Conservation (phyloP, 2,888 invertebrate species). For the Thymelicus lineola region DNA sequence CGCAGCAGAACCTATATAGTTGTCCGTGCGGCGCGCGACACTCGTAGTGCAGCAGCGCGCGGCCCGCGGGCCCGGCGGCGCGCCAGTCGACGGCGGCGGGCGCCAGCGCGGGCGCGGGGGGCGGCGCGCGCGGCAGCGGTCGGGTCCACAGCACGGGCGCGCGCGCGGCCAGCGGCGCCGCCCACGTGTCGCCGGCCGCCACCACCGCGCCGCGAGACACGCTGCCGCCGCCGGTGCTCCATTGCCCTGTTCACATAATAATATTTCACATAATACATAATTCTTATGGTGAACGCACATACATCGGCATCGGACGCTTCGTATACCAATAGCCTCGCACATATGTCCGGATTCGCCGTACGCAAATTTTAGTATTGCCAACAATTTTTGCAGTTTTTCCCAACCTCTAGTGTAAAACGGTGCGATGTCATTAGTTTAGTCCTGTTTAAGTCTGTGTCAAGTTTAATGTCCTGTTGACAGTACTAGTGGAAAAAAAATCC, state of each 20-base stretch:
- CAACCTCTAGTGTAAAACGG: too few relatives aligned
- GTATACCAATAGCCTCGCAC: too few relatives aligned
- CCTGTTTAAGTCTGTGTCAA: too few relatives aligned
- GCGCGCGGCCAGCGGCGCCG: conserved; percentile 91
- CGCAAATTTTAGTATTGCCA: too few relatives aligned
- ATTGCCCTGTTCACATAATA: conserved; percentile 49
- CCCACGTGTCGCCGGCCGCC: conserved; percentile 85
- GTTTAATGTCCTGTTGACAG: too few relatives aligned
- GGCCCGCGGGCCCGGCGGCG: conserved; percentile 45
- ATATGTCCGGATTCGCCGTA: too few relatives aligned
- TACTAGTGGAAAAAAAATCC: too few relatives aligned
- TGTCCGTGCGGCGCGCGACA: conserved; percentile 67
- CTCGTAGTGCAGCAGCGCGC: conserved; percentile 63
- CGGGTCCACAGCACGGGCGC: conserved; percentile 90
- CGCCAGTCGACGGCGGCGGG: conserved; percentile 64
- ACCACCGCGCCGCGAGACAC: conserved; percentile 63
- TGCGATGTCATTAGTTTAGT: too few relatives aligned
- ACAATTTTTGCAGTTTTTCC: too few relatives aligned
- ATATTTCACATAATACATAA: background rate
- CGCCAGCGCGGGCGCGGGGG: conserved; percentile 63
- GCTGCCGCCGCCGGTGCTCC: conserved; percentile 53
- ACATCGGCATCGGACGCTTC: too few relatives aligned
- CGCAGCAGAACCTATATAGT: conserved; percentile 89
- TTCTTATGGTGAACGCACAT: too few relatives aligned
- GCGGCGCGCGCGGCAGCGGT: conserved; percentile 83